A percentile compares a stretch with the other conserved stretches of the same genome.
Evolutionary conservation across 2,888 invertebrate species (phyloP).

Genomic region (Mycalesis mineus): DNA sequence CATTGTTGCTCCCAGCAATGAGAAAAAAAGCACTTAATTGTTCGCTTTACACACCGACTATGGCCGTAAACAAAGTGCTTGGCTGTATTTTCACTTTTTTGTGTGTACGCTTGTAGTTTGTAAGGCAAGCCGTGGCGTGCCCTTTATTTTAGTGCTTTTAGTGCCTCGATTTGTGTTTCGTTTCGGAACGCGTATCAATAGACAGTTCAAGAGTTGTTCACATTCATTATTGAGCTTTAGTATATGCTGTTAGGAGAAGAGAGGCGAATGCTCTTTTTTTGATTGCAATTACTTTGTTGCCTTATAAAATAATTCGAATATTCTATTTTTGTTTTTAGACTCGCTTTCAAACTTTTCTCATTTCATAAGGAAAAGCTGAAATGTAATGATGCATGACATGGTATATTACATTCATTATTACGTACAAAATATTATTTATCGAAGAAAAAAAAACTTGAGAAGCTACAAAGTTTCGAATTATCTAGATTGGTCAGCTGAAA

Average conservation of each 20-base stretch:
- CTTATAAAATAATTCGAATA: too few species aligned
- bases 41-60: conserved; percentile 40
- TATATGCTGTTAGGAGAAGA: background rate
- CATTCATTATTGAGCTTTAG: background rate
- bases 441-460: too few species aligned
- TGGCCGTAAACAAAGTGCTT: conserved; percentile 38
- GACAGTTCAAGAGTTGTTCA: background rate
- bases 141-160: conserved; percentile 7
- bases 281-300: background rate
- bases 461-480: too few species aligned
- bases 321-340: too few species aligned
- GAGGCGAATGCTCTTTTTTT: background rate
- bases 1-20: conserved; percentile 48
- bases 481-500: too few species aligned
- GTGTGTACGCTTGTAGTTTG: background rate
- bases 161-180: conserved; percentile 5
- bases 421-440: too few species aligned
- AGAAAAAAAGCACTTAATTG: conserved; percentile 45
- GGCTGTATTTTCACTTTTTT: conserved; percentile 27
- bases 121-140: conserved; percentile 1
- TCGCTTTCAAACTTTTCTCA: too few species aligned
- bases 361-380: too few species aligned
- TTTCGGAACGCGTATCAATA: conserved; percentile 3
- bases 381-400: too few species aligned
- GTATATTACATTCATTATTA: too few species aligned